A percentile compares a stretch with the other conserved stretches of the same genome.
phyloP scores from a whole-genome alignment of 2,797 vertebrate species.

The Hipposideros larvatus region DNA sequence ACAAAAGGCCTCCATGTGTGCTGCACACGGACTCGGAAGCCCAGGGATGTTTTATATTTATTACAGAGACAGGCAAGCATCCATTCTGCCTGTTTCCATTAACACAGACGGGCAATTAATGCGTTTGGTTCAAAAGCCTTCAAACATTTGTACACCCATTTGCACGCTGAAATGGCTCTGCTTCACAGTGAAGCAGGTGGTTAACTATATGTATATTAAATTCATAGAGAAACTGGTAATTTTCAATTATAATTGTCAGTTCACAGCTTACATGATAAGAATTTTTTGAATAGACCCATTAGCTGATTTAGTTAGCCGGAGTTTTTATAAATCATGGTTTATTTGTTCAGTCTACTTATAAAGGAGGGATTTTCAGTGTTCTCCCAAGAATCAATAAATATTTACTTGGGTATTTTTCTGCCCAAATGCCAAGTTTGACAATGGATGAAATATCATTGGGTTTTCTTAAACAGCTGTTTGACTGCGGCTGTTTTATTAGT shows the following conservation, averaged over 20 bases:
- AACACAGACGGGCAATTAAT: constrained; percentile 84
- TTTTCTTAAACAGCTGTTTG: constrained; percentile 82
- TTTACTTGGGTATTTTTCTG: constrained; percentile 81
- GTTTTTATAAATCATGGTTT: constrained; percentile 84
- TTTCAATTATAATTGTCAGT: constrained; percentile 84
- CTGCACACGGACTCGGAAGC: background rate
- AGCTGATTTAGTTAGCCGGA: constrained; percentile 79
- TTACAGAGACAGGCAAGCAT: constrained; percentile 64
- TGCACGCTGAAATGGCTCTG: constrained; percentile 80
- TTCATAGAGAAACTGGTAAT: constrained; percentile 85
- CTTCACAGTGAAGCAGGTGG: constrained; percentile 83
- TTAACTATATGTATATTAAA: constrained; percentile 86
- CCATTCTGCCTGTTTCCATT: constrained; percentile 76
- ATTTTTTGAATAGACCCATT: constrained; percentile 84
- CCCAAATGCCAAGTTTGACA: constrained; percentile 81
- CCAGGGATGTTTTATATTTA: constrained; percentile 77
- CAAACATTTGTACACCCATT: constrained; percentile 83
- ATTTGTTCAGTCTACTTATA: constrained; percentile 79
- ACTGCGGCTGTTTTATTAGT: constrained; percentile 77
- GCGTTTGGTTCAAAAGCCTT: constrained; percentile 84
- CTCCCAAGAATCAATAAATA: constrained; percentile 81
- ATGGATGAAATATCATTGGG: constrained; percentile 77
- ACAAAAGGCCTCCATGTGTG: constrained; percentile 1
- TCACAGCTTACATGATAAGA: constrained; percentile 83
- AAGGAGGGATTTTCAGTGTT: constrained; percentile 75